Percentiles rank a stretch among this genome's conserved stretches.
Conservation (phyloP, 2,113 vertebrate species). For the Odobenus rosmarus region DNA sequence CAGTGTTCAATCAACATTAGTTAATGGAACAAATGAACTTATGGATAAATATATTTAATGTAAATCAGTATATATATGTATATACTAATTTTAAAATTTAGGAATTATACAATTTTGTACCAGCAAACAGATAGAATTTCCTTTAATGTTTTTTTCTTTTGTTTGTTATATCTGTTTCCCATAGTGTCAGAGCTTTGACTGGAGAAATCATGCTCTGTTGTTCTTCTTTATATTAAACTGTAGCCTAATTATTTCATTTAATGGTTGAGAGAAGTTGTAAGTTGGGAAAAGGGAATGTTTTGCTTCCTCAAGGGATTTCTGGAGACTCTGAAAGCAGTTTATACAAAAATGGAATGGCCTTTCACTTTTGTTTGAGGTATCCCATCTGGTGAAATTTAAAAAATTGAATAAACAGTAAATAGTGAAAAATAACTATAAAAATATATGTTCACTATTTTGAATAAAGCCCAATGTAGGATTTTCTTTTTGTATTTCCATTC, state of each 20-base stretch:
- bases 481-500: background rate
- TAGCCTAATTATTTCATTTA: background rate
- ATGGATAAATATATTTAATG: slow-evolving; percentile 4
- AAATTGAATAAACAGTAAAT: background rate
- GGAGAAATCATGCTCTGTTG: slow-evolving; percentile 28
- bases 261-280: background rate
- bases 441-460: slow-evolving; percentile 2
- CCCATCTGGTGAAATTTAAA: slow-evolving; percentile 29
- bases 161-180: background rate
- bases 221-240: slow-evolving; percentile 9
- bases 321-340: background rate
- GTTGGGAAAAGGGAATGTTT: background rate
- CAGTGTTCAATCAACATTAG: background rate
- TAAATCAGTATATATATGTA: background rate
- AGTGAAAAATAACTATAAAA: slow-evolving; percentile 53
- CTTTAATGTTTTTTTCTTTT: slow-evolving; percentile 2
- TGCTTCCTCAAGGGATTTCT: background rate
- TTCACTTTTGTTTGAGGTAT: background rate
- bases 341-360: background rate
- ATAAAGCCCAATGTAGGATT: background rate
- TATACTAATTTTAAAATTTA: slow-evolving; percentile 42
- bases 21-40: slow-evolving; percentile 11
- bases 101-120: slow-evolving; percentile 13
- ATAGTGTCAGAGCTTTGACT: background rate
- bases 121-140: background rate